These are phyloP conservation scores for Elmis aenea DNA, from an alignment of 2,888 invertebrate species.

Conservation along the genomic window DNA sequence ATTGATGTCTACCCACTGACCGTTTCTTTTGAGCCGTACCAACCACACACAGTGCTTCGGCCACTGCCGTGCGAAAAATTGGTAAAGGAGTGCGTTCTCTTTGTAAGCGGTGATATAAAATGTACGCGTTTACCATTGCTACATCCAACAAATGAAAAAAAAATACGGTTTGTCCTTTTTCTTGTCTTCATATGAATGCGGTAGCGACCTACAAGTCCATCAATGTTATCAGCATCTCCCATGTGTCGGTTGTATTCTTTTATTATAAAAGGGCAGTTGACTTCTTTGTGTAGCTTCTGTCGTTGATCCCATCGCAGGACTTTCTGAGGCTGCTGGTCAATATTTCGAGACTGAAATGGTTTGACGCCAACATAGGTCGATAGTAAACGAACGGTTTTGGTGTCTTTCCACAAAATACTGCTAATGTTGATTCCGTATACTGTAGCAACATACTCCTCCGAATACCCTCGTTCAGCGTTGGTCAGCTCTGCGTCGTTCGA, in stretches of 20 bases:
- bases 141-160: constrained; percentile 13
- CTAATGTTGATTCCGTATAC: no score
- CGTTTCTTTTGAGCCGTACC: not conserved
- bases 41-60: not conserved
- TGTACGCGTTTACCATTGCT: constrained; percentile 18
- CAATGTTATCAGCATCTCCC: constrained; percentile 26
- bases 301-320: constrained; percentile 4
- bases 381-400: constrained; percentile 33
- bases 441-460: no score
- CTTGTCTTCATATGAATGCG: constrained; percentile 19
- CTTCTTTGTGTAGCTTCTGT: constrained; percentile 8
- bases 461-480: no score
- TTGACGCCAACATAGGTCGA: constrained; percentile 37
- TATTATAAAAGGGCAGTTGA: constrained; percentile 24
- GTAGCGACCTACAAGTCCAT: constrained; percentile 24
- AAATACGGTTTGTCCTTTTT: constrained; percentile 20
- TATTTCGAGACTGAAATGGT: constrained; percentile 3
- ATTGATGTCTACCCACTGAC: no score
- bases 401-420: constrained; percentile 38
- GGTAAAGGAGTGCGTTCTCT: constrained; percentile 2
- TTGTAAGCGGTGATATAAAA: constrained; percentile 14
- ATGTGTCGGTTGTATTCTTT: constrained; percentile 25
- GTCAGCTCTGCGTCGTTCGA: no score
- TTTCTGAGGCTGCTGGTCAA: not conserved
- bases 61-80: constrained; percentile 2